Evolutionary conservation across 2,113 vertebrate species (phyloP).

Genomic region (Mormyrus lacerda): DNA sequence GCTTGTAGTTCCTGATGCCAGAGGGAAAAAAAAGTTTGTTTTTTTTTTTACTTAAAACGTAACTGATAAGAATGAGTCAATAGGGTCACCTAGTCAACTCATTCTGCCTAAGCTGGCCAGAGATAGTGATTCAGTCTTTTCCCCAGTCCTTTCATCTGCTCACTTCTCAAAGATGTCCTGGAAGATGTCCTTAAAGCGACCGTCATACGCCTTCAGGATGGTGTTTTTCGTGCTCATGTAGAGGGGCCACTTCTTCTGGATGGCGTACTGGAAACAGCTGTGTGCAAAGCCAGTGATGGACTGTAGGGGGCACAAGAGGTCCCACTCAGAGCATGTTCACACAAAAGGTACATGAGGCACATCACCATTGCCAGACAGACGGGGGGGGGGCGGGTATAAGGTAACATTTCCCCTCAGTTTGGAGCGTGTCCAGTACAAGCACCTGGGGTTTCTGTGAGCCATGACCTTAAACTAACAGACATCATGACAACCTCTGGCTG

Average conservation of each 20-base stretch:
- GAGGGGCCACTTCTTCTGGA: conserved; percentile 88
- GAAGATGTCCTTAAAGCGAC: conserved; percentile 95
- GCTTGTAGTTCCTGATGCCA: conserved; percentile 79
- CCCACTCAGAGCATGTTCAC: not conserved
- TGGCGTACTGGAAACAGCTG: conserved; percentile 95
- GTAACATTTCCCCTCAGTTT: not conserved
- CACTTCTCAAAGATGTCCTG: conserved; percentile 91
- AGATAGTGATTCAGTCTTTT: not conserved
- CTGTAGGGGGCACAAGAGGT: conserved; percentile 47
- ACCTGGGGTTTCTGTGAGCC: not conserved
- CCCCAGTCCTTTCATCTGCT: not conserved
- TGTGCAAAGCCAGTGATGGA: conserved; percentile 94
- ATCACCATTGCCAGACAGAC: not conserved
- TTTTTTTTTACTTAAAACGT: not conserved
- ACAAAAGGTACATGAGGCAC: not conserved
- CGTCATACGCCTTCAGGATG: conserved; percentile 90
- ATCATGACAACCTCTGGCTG: not conserved
- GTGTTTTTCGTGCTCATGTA: conserved; percentile 96
- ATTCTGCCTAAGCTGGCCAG: not conserved
- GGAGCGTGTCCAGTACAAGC: not conserved
- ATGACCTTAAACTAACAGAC: not conserved
- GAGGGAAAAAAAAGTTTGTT: not conserved
- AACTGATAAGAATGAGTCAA: not conserved
- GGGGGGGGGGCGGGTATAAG: not conserved
- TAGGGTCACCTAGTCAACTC: not conserved